Percentiles rank a stretch among this genome's conserved stretches.
Conservation (phyloP, 2,888 invertebrate genomes). For the Deilephila porcellus region DNA sequence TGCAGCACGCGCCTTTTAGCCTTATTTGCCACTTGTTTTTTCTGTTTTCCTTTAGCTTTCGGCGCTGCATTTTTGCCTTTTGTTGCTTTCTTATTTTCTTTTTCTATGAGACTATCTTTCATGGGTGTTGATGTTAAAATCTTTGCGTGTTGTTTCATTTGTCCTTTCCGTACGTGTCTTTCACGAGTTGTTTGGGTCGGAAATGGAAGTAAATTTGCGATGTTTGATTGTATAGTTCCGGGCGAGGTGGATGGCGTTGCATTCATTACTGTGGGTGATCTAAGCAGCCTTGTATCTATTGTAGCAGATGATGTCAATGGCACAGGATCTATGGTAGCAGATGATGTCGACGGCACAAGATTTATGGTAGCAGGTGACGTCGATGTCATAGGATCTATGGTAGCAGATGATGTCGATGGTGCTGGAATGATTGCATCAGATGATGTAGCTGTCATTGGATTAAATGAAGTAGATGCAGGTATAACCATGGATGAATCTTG, state of each 20-base stretch:
- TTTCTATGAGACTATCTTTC: slow-evolving; percentile 35
- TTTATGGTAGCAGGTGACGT: slow-evolving; percentile 28
- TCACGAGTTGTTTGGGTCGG: slow-evolving; percentile 35
- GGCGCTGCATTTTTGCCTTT: slow-evolving; percentile 31
- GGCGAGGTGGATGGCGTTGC: slow-evolving; percentile 28
- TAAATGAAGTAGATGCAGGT: slow-evolving; percentile 13
- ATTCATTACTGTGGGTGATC: slow-evolving; percentile 24
- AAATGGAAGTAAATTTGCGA: slow-evolving; percentile 39
- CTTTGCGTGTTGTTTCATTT: slow-evolving; percentile 38
- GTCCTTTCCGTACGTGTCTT: slow-evolving; percentile 34
- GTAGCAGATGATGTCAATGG: slow-evolving; percentile 23
- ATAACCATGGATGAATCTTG: slow-evolving; percentile 35
- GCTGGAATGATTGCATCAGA: slow-evolving; percentile 29
- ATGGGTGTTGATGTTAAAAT: slow-evolving; percentile 38
- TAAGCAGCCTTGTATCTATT: background rate
- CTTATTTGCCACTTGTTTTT: slow-evolving; percentile 23
- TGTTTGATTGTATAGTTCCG: slow-evolving; percentile 29
- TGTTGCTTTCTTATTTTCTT: slow-evolving; percentile 37
- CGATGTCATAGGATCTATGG: slow-evolving; percentile 29
- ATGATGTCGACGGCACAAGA: slow-evolving; percentile 28
- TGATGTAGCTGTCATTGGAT: slow-evolving; percentile 18
- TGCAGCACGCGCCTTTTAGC: slow-evolving; percentile 37
- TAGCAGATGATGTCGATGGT: slow-evolving; percentile 31
- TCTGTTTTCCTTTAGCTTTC: slow-evolving; percentile 28
- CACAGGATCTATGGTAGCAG: slow-evolving; percentile 30